Conservation (phyloP, 2,113 vertebrate species). For the Carettochelys insculpta region DNA sequence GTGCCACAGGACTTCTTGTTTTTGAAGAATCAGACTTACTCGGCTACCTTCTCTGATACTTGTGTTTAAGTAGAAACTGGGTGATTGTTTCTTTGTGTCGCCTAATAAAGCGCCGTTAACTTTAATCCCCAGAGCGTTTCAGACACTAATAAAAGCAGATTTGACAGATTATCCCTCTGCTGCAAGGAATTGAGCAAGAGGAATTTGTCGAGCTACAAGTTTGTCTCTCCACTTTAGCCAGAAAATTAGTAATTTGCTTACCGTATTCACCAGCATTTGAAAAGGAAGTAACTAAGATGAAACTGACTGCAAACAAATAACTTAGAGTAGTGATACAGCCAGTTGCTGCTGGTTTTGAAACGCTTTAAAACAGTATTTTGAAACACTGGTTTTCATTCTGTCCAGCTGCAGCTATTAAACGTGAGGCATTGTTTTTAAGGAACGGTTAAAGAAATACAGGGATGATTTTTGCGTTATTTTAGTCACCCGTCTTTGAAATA, state of each 20-base stretch:
- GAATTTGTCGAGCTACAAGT: fast-evolving
- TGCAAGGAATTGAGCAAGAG: neutral
- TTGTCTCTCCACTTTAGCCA: neutral
- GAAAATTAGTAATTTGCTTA: neutral
- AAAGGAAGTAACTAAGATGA: neutral
- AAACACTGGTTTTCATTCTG: neutral
- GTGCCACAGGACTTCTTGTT: too few relatives aligned
- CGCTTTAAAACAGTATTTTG: neutral
- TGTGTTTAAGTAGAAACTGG: neutral
- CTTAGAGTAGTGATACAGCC: neutral
- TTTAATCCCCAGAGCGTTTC: fast-evolving
- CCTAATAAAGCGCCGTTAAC: fast-evolving
- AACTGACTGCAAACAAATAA: neutral
- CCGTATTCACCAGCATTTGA: neutral
- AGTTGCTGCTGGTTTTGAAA: neutral
- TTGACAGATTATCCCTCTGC: neutral
- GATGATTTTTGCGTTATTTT: neutral
- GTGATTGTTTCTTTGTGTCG: neutral
- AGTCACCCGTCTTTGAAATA: neutral
- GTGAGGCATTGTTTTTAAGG: neutral
- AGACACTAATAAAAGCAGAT: neutral
- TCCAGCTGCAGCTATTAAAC: fast-evolving
- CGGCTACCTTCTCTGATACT: too few relatives aligned
- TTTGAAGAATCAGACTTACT: too few relatives aligned
- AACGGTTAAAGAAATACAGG: neutral